Base-by-base conservation (phyloP, 2,888 invertebrate species). In the Ophioninae sp. region DNA sequence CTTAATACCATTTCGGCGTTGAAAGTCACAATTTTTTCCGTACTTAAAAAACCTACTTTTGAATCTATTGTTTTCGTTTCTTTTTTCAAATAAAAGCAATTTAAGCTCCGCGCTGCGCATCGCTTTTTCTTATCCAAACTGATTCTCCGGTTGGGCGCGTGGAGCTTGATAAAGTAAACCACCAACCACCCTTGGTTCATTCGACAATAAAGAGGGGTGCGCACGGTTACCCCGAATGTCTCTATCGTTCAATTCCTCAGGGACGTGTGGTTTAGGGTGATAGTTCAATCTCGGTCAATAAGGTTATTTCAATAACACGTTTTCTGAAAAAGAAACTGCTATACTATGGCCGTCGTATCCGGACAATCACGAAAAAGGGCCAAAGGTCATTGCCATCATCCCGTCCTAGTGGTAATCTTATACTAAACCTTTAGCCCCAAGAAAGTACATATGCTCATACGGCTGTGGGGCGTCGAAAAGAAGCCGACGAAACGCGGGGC, bases 371-470 rank as follows among this genome's bases (percentile, higher is more conserved):
- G 69, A 22, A 69, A 74, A 51, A 75, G 13, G 58, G 30, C 23
- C 13, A 37, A 74, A 63, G 51, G 63, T 30, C 63, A 68, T 61
- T 22, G 9, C 9, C 37, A 10, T 37, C 37, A 30, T 69, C 22
- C 64, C 17, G 3, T 39, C 23, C 39, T 44, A 41, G 41, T 37
- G 22, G 71, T 64, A 71, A 75, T 71, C 80, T 58, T 58, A 8
- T 44, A 30, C 23, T 76, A 71, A 81, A 71, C 59, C 20, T 58
- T 69, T 61, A 44, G 23, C 63, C 41, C 10, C 41, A 9, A 75
- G 41, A 56, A 61, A 51, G 61, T 63, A 59, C 41, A 39, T 61
- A 56, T n/a, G 72, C 39, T 59, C 37, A 61, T 44, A 65, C 7
- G 22, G n/a, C 56, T 23, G 17, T 17, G n/a, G 17, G 37, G 1